Evolutionary conservation across 2,113 vertebrate species (phyloP).

Genomic region (Myotis lucifugus): DNA sequence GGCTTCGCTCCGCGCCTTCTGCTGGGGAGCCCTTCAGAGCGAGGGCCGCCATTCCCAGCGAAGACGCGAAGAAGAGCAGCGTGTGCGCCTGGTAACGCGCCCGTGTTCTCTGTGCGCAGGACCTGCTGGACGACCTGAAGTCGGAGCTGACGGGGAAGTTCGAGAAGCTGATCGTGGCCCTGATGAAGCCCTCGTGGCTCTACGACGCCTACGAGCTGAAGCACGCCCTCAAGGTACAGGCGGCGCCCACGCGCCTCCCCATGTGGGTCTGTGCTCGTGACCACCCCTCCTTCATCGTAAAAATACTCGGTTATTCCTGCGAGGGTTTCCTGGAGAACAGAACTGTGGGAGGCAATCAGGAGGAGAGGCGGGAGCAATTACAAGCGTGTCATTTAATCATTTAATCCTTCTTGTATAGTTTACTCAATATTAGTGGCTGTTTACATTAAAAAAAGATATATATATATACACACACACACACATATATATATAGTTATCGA

Average conservation of each 20-base stretch:
- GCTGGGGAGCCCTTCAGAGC: not conserved
- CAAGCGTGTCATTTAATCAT: not conserved
- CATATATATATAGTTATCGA: too few relatives aligned
- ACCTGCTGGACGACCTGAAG: conserved; percentile 92
- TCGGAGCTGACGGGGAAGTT: conserved; percentile 95
- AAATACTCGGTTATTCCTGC: not conserved
- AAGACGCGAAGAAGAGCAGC: too few relatives aligned
- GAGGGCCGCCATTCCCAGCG: not conserved
- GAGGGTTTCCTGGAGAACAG: not conserved
- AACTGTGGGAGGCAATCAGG: not conserved
- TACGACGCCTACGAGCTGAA: conserved; percentile 93
- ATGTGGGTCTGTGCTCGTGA: not conserved
- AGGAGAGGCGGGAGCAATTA: not conserved
- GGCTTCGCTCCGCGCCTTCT: too few relatives aligned
- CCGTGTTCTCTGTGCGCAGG: conserved; percentile 83
- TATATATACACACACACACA: too few relatives aligned
- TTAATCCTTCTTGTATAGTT: not conserved
- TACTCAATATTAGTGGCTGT: not conserved
- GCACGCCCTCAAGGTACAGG: conserved; percentile 93
- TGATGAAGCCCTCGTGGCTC: conserved; percentile 89
- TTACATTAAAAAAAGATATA: not conserved
- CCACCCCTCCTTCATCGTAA: not conserved
- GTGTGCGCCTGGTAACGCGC: not conserved
- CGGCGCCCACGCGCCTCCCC: rapidly evolving
- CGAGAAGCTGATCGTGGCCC: conserved; percentile 91